Percentiles rank a stretch among this genome's conserved stretches.
Evolutionary conservation across 2,113 vertebrate species (phyloP).

Genomic region (Lepus europaeus): DNA sequence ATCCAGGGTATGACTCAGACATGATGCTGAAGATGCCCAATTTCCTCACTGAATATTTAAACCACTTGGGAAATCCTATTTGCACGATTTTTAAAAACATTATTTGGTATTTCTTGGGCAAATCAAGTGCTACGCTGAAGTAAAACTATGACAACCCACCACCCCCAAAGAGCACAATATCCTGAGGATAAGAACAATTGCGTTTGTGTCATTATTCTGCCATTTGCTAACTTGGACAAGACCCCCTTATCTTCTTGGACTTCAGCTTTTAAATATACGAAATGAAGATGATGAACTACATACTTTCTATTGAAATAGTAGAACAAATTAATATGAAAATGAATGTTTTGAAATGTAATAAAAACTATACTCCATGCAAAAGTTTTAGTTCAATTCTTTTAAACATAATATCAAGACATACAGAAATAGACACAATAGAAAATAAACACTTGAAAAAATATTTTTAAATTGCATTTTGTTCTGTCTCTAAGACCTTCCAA

Average conservation of each 20-base stretch:
- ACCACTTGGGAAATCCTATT: slow-evolving; percentile 11
- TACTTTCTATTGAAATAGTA: not conserved
- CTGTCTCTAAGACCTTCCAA: not conserved
- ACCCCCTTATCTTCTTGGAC: not conserved
- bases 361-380: not conserved
- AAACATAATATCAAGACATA: not conserved
- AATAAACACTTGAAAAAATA: not conserved
- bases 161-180: not conserved
- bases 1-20: not conserved
- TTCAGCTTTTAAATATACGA: not conserved
- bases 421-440: not conserved
- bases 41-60: not conserved
- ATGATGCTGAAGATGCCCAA: not conserved
- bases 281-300: not conserved
- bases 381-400: slow-evolving; percentile 32
- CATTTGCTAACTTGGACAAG: not conserved
- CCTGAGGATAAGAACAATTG: not conserved
- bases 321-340: not conserved
- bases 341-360: slow-evolving; percentile 31
- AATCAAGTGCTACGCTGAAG: not conserved
- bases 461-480: slow-evolving; percentile 7
- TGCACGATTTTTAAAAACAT: not conserved
- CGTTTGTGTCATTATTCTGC: not conserved
- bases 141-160: not conserved
- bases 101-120: not conserved